Percentiles rank a stretch among this genome's conserved stretches.
These are phyloP conservation scores for Pyrgus malvae DNA, from an alignment of 2,888 invertebrate genomes.

Conservation along the genomic window DNA sequence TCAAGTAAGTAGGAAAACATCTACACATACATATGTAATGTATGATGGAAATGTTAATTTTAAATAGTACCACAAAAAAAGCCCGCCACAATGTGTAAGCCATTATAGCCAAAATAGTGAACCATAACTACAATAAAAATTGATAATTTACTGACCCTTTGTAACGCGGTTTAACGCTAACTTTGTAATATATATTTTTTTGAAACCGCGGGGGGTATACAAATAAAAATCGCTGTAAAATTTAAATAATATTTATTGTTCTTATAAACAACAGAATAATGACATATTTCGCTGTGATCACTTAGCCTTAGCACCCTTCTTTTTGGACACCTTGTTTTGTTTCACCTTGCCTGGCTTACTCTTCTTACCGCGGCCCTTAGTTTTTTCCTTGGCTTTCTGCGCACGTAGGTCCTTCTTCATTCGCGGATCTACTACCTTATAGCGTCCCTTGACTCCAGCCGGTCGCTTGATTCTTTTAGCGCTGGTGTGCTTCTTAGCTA, in stretches of 20 bases:
- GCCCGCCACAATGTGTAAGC: too few relatives aligned
- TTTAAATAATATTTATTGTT: not conserved
- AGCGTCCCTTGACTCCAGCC: conserved; percentile 93
- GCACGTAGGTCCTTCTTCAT: conserved; percentile 96
- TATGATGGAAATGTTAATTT: too few relatives aligned
- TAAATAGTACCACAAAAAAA: too few relatives aligned
- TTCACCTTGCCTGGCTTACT: conserved; percentile 45
- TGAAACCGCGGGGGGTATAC: too few relatives aligned
- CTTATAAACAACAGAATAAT: not conserved
- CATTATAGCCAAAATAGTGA: too few relatives aligned
- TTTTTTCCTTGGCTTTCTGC: conserved; percentile 83
- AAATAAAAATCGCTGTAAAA: not conserved
- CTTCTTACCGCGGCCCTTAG: conserved; percentile 73
- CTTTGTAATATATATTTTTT: too few relatives aligned
- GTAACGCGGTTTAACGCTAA: too few relatives aligned
- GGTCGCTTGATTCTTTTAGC: conserved; percentile 90
- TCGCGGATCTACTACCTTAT: conserved; percentile 96
- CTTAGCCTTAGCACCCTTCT: conserved; percentile 61
- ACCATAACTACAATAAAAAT: too few relatives aligned
- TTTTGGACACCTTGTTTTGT: conserved; percentile 41
- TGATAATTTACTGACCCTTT: too few relatives aligned
- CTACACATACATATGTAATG: too few relatives aligned
- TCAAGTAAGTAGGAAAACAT: too few relatives aligned
- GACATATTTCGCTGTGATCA: conserved; percentile 19
- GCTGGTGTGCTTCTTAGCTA: conserved; percentile 93